Base-by-base conservation (phyloP, 2,888 invertebrate species). In the Drosophila ustulata region DNA sequence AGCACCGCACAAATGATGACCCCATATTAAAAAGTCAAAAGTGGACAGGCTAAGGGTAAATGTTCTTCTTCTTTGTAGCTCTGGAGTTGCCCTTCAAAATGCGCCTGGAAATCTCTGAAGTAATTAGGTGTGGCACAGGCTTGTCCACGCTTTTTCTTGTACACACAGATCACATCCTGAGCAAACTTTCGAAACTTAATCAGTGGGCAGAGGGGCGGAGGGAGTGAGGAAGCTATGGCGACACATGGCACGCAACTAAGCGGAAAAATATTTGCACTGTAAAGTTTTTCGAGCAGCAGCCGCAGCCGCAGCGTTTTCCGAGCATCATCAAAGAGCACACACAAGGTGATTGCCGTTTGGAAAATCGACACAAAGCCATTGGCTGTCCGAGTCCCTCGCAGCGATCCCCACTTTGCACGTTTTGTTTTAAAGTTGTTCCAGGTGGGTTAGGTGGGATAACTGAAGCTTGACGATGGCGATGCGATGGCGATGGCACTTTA, bases 231-330 rank as follows among this genome's bases (percentile, higher is more conserved):
- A 18, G 18, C 18, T 18, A 18, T 66, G 66, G 75, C 80, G 73
- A 88, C 88, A 88, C 80, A 83, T 85, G 88, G 86, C 83, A 88
- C 86, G 80, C 83, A 83, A 80, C 88, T 88, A 83, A 83, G 86
- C 83, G 88, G 71, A 88, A 84, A 84, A 88, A 84, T 84, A 84
- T 88, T 82, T 86, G 80, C 68, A 67, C 65, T 71, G 68, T 57
- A 71, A 84, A 82, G 55, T 82, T 86, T 75, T 65, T 57, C 39
- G 32, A 32, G n/a, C 37, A 37, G 59, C 66, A 34, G 18, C 26
- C 47, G 18, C 18, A 18, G 18, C 18, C 18, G 18, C 18, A 30
- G 30, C 30, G 55, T 41, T 49, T 58, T 43, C 49, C 52, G 46
- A 52, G 76, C 88, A 66, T 82, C 80, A 75, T 82, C 83, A 82